Conservation (phyloP, 2,113 vertebrate genomes). For the Chinchilla lanigera region DNA sequence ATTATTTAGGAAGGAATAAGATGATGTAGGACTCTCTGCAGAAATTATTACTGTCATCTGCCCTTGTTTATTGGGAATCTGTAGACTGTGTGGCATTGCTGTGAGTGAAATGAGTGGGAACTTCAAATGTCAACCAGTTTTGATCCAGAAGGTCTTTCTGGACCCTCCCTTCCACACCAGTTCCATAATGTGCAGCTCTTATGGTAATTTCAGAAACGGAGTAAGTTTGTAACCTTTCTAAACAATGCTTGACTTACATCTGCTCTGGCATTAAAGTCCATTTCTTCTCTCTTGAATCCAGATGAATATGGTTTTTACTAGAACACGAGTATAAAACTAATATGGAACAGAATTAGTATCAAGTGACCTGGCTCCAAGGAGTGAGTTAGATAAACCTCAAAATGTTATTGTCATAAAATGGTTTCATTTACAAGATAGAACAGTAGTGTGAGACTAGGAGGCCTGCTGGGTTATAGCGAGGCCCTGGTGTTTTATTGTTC, state of each 20-base stretch:
- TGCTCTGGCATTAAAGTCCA: not conserved
- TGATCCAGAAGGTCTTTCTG: not conserved
- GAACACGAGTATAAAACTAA: not conserved
- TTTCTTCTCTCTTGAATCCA: slow-evolving; percentile 36
- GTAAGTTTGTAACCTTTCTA: not conserved
- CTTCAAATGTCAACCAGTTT: slow-evolving; percentile 3
- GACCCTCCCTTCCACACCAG: not conserved
- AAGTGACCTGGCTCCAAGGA: slow-evolving; percentile 41
- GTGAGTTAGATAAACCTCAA: slow-evolving; percentile 56
- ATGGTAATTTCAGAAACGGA: not conserved
- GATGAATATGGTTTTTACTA: not conserved
- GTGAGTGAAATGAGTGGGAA: not conserved
- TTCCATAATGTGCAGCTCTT: not conserved
- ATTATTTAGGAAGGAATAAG: slow-evolving; percentile 30
- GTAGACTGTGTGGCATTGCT: not conserved
- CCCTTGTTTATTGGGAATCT: not conserved
- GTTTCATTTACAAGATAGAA: slow-evolving; percentile 3
- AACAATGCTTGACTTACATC: not conserved
- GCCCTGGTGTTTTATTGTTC: slow-evolving; percentile 57
- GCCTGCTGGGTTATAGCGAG: slow-evolving; percentile 14
- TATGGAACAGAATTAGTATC: not conserved
- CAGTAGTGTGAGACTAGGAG: slow-evolving; percentile 1
- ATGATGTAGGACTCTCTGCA: not conserved
- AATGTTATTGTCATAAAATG: slow-evolving; percentile 29
- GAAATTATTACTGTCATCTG: not conserved